Conservation (phyloP, 2,888 invertebrate species). For the Stenoptilia bipunctidactyla region DNA sequence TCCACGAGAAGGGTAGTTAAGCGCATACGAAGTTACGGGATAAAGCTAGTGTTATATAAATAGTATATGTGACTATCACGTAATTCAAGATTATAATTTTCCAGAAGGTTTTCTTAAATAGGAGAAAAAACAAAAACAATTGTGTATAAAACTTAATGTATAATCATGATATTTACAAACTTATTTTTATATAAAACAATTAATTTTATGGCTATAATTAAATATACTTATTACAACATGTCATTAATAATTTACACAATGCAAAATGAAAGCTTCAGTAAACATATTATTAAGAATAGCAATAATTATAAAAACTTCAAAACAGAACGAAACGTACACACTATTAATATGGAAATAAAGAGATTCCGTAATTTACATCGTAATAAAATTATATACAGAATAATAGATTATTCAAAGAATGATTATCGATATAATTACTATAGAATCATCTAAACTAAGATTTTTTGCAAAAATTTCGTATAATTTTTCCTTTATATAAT, state of each 20-base stretch:
- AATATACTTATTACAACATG: slow-evolving; percentile 66
- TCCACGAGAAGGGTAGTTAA: no score
- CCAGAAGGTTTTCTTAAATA: no score
- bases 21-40: no score
- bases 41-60: no score
- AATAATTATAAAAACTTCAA: slow-evolving; percentile 34
- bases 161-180: slow-evolving; percentile 70
- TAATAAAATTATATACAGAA: slow-evolving; percentile 57
- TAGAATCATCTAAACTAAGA: slow-evolving; percentile 19
- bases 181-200: slow-evolving; percentile 68
- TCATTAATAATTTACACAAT: slow-evolving; percentile 67
- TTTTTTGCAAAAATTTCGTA: slow-evolving; percentile 15
- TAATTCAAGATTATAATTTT: slow-evolving; percentile 5
- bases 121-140: slow-evolving; percentile 53
- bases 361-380: slow-evolving; percentile 65
- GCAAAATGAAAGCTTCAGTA: slow-evolving; percentile 64
- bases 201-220: slow-evolving; percentile 67
- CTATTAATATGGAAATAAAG: slow-evolving; percentile 54
- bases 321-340: slow-evolving; percentile 53
- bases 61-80: no score
- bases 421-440: slow-evolving; percentile 47
- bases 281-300: slow-evolving; percentile 54
- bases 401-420: slow-evolving; percentile 30
- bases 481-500: slow-evolving; percentile 6
- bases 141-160: slow-evolving; percentile 69